Evolutionary conservation across 2,888 invertebrate genomes (phyloP), one percentile per base, ranked within the genome.

Genomic region (Chironomus riparius): DNA sequence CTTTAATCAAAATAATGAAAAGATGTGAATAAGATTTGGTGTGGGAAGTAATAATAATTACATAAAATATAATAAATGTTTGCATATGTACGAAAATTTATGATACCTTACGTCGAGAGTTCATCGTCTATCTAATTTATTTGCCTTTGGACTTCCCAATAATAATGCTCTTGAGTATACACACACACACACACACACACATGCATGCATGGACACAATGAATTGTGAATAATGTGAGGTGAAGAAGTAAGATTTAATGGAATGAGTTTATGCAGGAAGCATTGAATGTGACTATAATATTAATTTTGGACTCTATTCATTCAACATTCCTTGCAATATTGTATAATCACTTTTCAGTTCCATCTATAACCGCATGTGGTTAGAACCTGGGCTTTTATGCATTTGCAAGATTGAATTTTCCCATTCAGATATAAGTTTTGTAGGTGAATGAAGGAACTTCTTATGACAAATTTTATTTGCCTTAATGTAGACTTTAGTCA

Each of bases 281-380:
- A 10, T 65, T 12, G 21, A 65, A 65, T 65, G 61, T 71, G 71
- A 71, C 47, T 70, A 48, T 70, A 70, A 70, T 71, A 71, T 50
- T 71, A 71, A 71, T 71, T 71, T 71, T 65, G 65, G 65, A 65
- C 65, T 65, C 50, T 28, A 56, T 71, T 71, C 71, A 71, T 71
- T 50, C 56, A 28, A 38, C 47, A 71, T 71, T 71, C 71, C 28
- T 28, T 61, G 71, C 22, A 70, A 71, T 69, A 71, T 71, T 71
- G 61, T 56, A 13, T 71, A 56, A 71, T 71, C 71, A 61, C 56
- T 71, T 71, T 70, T 47, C 70, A 21, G 21, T 48, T 28, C 48
- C 69, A 70, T 47, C 38, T 69, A 28, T 12, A 61, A 71, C 71
- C 71, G 38, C 71, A 71, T 56, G 28, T 24, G 56, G 61, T 71